Percentiles rank a stretch among this genome's conserved stretches.
These are phyloP conservation scores for Dicycla oo DNA, from an alignment of 2,888 invertebrate species.

Conservation along the genomic window DNA sequence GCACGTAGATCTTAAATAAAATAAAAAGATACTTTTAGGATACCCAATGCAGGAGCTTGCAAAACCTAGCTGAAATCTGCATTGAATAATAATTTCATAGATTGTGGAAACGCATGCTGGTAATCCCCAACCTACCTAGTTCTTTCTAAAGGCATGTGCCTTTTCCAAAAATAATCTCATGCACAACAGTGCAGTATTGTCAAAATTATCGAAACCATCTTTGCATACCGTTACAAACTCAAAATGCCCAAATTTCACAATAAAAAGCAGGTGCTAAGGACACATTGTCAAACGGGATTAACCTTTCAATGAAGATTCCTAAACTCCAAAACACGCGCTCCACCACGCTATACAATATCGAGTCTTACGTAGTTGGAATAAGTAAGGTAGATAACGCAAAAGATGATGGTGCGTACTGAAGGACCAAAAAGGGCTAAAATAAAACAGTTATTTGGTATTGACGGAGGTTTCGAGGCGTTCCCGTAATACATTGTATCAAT, in stretches of 20 bases:
- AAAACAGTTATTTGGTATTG: slow-evolving; percentile 70
- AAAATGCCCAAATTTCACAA: slow-evolving; percentile 51
- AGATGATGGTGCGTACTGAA: slow-evolving; percentile 3
- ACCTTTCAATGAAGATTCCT: slow-evolving; percentile 40
- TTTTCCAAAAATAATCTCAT: slow-evolving; percentile 36
- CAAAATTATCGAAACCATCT: slow-evolving; percentile 49
- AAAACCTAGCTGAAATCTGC: slow-evolving; percentile 6
- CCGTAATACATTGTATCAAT: slow-evolving; percentile 80
- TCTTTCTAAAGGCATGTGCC: slow-evolving; percentile 24
- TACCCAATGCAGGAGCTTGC: background rate
- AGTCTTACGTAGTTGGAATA: slow-evolving; percentile 11
- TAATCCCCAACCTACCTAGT: slow-evolving; percentile 34
- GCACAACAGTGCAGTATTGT: slow-evolving; percentile 36
- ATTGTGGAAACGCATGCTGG: background rate
- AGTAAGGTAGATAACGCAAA: background rate
- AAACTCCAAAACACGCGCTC: background rate
- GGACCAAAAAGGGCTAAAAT: slow-evolving; percentile 60
- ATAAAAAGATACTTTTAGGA: background rate
- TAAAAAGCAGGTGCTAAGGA: slow-evolving; percentile 68
- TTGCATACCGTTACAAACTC: slow-evolving; percentile 62
- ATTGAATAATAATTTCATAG: slow-evolving; percentile 17
- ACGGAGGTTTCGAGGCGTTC: slow-evolving; percentile 71
- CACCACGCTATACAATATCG: slow-evolving; percentile 10
- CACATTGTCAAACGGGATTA: slow-evolving; percentile 68
- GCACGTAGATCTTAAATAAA: background rate